Conservation (phyloP, 1,140 invertebrate species). For the Eurytemora carolleeae region DNA sequence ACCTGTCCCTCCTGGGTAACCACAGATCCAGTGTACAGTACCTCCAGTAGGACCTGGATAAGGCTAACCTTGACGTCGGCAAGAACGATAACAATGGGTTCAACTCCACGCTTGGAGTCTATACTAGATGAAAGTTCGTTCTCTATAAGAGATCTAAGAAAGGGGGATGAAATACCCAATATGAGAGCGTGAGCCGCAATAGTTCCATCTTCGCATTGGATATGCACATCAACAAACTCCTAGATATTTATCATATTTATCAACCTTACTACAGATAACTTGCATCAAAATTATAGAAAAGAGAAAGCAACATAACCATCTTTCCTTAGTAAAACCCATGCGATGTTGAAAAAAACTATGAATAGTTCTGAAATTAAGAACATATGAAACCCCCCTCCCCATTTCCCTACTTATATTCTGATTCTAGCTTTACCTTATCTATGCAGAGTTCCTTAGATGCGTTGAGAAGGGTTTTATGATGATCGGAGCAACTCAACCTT, state of each 20-base stretch:
- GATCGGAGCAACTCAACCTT: too few species aligned
- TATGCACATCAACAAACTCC: slow-evolving; percentile 12
- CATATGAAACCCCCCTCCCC: too few species aligned
- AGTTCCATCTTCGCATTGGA: slow-evolving; percentile 12
- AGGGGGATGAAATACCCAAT: slow-evolving; percentile 8
- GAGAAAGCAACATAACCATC: too few species aligned
- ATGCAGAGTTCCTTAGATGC: too few species aligned
- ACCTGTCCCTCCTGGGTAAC: slow-evolving; percentile 13
- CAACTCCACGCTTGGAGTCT: neutral
- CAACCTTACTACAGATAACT: too few species aligned
- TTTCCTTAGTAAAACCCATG: too few species aligned
- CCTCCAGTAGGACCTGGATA: slow-evolving; percentile 9
- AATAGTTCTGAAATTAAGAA: too few species aligned
- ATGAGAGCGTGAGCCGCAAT: slow-evolving; percentile 9
- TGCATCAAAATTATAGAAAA: too few species aligned
- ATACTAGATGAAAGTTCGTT: neutral
- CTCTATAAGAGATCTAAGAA: slow-evolving; percentile 9
- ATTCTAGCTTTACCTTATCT: too few species aligned
- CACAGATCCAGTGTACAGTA: slow-evolving; percentile 12
- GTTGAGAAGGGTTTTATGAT: too few species aligned
- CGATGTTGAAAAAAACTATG: too few species aligned
- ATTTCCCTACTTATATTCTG: too few species aligned
- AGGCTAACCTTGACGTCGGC: slow-evolving; percentile 11
- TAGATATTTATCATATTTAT: slow-evolving; percentile 2
- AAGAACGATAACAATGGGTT: slow-evolving; percentile 2